Evolutionary conservation across 1,140 invertebrate genomes (phyloP).

Genomic region (Lasaia peninsularis): DNA sequence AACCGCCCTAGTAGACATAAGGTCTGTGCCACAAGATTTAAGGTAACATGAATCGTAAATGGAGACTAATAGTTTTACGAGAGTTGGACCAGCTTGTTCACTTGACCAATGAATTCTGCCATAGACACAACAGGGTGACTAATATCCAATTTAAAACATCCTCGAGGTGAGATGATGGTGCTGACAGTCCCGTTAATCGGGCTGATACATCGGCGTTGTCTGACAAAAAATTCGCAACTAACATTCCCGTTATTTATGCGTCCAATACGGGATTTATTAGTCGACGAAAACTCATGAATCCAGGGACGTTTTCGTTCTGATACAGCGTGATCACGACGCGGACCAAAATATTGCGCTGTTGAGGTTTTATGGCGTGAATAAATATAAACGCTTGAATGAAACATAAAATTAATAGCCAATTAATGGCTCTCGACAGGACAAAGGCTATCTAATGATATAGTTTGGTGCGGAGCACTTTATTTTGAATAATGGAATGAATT

Average conservation of each 20-base stretch:
- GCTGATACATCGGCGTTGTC: constrained; percentile 29
- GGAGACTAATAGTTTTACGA: no score
- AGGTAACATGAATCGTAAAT: no score
- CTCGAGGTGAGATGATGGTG: not conserved
- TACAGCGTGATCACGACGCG: constrained; percentile 32
- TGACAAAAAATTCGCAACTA: constrained; percentile 34
- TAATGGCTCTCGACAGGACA: constrained; percentile 1
- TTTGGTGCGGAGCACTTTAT: not conserved
- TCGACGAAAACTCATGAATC: constrained; percentile 44
- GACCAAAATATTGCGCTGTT: constrained; percentile 33
- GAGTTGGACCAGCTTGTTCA: no score
- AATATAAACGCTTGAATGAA: constrained; percentile 17
- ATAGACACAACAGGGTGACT: no score
- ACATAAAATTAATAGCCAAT: constrained; percentile 9
- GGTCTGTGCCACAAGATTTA: no score
- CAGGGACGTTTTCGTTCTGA: constrained; percentile 38
- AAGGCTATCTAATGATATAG: constrained; percentile 3
- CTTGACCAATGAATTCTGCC: no score
- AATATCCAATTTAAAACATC: not conserved
- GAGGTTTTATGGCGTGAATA: constrained; percentile 28
- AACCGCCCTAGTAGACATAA: no score
- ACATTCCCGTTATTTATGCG: constrained; percentile 43
- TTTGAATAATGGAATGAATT: not conserved
- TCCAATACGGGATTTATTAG: constrained; percentile 45
- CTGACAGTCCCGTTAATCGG: constrained; percentile 17